Evolutionary conservation across 2,888 invertebrate genomes (phyloP), one percentile per base, ranked within the genome.

Genomic region (Cremastinae sp.): DNA sequence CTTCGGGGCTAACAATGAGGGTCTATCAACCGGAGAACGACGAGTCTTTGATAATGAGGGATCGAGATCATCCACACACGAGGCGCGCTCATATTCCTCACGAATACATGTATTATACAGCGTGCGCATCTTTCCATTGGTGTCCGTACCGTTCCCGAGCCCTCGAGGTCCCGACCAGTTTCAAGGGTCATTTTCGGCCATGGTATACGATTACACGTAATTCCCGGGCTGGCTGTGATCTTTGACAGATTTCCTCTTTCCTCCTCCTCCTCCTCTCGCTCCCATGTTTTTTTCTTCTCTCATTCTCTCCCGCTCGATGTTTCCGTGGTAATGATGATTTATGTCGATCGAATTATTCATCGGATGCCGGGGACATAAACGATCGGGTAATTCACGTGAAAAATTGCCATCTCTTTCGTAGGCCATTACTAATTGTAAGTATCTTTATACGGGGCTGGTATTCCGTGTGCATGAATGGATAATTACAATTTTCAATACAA

Each of bases 31-130:
- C 59, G 66, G 47, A 12, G 62, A 69, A 53, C 77, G 65, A 45
- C 64, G 65, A 65, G 69, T 69, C 76, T 73, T 73, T 76, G 76
- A 76, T 76, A 76, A 76, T 76, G 76, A 76, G 76, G 76, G 76
- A 76, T 72, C 76, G 76, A 59, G 76, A 76, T 72, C 72, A 64
- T 58, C 58, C 69, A 16, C 68, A 68, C 59, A 43, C 36, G 54
- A 28, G 49, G 16, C 28, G 18, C 47, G 34, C 59, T 70, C 58
- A 49, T 65, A 64, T 76, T 69, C 73, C 28, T 28, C 28, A 28
- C 28, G 2, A 3, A 28, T 41, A 41, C 12, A 41, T n/a, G n/a
- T n/a, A n/a, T n/a, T n/a, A n/a, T 12, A 41, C 41, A 12, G 9
- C 41, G 41, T 41, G 1, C 8, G 12, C 12, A 28, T 28, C 28